phyloP scores from a whole-genome alignment of 2,113 vertebrate species.

The Ploceus nigricollis region DNA sequence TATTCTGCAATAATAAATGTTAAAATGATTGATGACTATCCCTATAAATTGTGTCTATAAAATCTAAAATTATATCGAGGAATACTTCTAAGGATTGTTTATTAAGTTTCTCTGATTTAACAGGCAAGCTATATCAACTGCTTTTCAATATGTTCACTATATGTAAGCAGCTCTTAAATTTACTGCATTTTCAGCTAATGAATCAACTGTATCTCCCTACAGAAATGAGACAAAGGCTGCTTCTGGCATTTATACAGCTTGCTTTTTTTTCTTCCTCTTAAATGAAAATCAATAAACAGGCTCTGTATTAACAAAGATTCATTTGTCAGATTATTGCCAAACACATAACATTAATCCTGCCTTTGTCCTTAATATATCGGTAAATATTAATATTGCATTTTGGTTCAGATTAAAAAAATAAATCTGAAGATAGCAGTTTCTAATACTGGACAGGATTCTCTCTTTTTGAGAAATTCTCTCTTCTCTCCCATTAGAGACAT shows the following conservation, averaged over 20 bases:
- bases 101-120: not conserved
- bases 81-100: not conserved
- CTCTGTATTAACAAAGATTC: not conserved
- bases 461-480: not conserved
- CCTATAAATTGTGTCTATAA: not conserved
- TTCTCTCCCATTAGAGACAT: not conserved
- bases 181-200: not conserved
- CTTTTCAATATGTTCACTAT: not conserved
- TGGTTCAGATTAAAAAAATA: not conserved
- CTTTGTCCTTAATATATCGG: not conserved
- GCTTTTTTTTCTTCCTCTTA: not conserved
- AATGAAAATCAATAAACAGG: constrained; percentile 28
- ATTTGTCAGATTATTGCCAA: not conserved
- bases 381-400: not conserved
- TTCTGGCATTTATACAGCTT: not conserved
- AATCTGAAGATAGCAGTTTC: not conserved
- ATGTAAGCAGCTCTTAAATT: not conserved
- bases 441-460: not conserved
- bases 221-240: not conserved
- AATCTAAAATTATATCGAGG: not conserved
- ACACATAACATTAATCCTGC: not conserved
- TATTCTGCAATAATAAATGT: not conserved
- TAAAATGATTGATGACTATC: not conserved
- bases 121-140: not conserved
- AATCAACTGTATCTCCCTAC: not conserved